Evolutionary conservation across 2,888 invertebrate species (phyloP).

Genomic region (Morpho helenor): DNA sequence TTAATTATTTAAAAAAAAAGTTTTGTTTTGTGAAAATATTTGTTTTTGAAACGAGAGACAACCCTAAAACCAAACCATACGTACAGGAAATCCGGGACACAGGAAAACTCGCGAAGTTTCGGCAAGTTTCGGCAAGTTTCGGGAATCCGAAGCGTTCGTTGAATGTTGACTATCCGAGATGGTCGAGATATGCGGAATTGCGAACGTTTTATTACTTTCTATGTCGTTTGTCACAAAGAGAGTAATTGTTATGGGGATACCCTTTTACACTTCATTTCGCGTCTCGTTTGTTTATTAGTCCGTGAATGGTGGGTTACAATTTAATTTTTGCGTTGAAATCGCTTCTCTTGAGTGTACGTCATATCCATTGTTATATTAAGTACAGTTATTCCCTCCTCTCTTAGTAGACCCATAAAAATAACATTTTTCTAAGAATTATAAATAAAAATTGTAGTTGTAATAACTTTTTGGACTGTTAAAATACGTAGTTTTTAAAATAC

Average conservation of each 20-base stretch:
- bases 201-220: constrained; percentile 58
- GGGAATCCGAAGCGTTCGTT: constrained; percentile 54
- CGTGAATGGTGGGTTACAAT: constrained; percentile 2
- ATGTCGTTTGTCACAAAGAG: constrained; percentile 45
- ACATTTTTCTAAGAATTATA: too few species aligned
- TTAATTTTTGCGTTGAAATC: background rate
- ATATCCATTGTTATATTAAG: too few species aligned
- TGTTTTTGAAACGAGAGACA: too few species aligned
- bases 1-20: too few species aligned
- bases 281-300: constrained; percentile 10
- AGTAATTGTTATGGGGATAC: constrained; percentile 29
- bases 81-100: constrained; percentile 50
- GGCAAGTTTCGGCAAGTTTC: constrained; percentile 36
- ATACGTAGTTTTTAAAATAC: too few species aligned
- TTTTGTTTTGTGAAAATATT: too few species aligned
- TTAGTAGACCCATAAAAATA: too few species aligned
- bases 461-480: too few species aligned
- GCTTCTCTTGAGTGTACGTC: too few species aligned
- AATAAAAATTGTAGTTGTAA: too few species aligned
- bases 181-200: constrained; percentile 44
- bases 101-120: constrained; percentile 48
- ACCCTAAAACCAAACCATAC: constrained; percentile 39
- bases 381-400: too few species aligned
- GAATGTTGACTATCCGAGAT: constrained; percentile 35
- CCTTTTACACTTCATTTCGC: constrained; percentile 15